phyloP scores from a whole-genome alignment of 2,113 vertebrate genomes.

The Seriola aureovittata region DNA sequence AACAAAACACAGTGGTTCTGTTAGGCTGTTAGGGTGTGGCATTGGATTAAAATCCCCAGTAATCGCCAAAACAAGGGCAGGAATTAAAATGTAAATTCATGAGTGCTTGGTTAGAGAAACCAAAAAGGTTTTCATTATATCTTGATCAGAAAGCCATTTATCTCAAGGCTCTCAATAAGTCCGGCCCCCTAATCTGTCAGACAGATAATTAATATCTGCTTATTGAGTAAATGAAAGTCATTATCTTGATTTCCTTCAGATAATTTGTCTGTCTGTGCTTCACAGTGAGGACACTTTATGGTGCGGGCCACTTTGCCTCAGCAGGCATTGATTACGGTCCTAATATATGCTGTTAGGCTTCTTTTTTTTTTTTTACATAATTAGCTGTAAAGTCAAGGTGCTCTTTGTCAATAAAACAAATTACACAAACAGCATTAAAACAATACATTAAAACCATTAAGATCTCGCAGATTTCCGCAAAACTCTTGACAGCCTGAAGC shows the following conservation, averaged over 20 bases:
- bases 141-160: constrained; percentile 79
- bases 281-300: constrained; percentile 48
- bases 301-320: constrained; percentile 59
- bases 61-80: constrained; percentile 49
- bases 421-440: constrained; percentile 17
- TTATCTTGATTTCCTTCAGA: constrained; percentile 78
- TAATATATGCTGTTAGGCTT: constrained; percentile 41
- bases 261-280: constrained; percentile 75
- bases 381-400: constrained; percentile 27
- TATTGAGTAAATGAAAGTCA: constrained; percentile 84
- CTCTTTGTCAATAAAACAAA: constrained; percentile 20
- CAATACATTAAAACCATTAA: constrained; percentile 2
- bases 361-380: constrained; percentile 7
- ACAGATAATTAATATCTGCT: constrained; percentile 84
- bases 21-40: constrained; percentile 32
- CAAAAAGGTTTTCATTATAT: constrained; percentile 80
- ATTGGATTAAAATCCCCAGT: constrained; percentile 17
- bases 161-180: constrained; percentile 72
- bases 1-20: constrained; percentile 40
- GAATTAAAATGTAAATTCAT: constrained; percentile 66
- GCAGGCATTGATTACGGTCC: constrained; percentile 64
- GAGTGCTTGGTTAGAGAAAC: constrained; percentile 54
- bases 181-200: constrained; percentile 71
- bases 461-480: neutral
- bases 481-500: constrained; percentile 1